phyloP scores from a whole-genome alignment of 2,888 invertebrate genomes.

The Chesias legatella region DNA sequence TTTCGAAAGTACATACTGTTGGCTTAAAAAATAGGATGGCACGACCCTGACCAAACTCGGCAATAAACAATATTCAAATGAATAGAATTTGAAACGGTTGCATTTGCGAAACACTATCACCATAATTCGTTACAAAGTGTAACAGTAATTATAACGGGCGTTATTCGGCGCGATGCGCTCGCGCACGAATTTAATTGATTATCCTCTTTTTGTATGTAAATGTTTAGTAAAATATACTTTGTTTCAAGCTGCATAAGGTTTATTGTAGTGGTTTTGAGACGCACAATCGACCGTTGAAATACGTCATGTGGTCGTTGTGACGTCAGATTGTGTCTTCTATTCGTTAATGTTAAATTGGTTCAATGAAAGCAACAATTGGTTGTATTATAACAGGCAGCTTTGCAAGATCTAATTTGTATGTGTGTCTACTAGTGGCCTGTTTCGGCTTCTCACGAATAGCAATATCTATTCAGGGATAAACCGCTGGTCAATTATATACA shows the following conservation, averaged over 20 bases:
- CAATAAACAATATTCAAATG: too few species aligned
- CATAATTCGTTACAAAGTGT: constrained; percentile 26
- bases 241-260: constrained; percentile 1
- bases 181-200: constrained; percentile 46
- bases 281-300: constrained; percentile 6
- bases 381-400: too few species aligned
- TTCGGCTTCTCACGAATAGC: too few species aligned
- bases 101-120: constrained; percentile 8
- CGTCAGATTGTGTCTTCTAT: constrained; percentile 9
- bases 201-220: constrained; percentile 37
- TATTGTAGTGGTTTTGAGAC: constrained; percentile 1
- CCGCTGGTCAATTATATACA: too few species aligned
- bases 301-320: constrained; percentile 8
- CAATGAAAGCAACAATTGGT: constrained; percentile 11
- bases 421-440: too few species aligned
- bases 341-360: constrained; percentile 20
- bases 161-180: constrained; percentile 38
- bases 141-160: constrained; percentile 52
- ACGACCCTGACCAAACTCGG: too few species aligned
- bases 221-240: background rate
- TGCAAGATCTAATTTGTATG: too few species aligned
- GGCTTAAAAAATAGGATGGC: too few species aligned
- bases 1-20: too few species aligned
- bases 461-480: too few species aligned
- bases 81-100: too few species aligned